Evolutionary conservation across 2,888 invertebrate species (phyloP), one percentile per base, ranked within the genome.

Genomic region (Serripes groenlandicus): DNA sequence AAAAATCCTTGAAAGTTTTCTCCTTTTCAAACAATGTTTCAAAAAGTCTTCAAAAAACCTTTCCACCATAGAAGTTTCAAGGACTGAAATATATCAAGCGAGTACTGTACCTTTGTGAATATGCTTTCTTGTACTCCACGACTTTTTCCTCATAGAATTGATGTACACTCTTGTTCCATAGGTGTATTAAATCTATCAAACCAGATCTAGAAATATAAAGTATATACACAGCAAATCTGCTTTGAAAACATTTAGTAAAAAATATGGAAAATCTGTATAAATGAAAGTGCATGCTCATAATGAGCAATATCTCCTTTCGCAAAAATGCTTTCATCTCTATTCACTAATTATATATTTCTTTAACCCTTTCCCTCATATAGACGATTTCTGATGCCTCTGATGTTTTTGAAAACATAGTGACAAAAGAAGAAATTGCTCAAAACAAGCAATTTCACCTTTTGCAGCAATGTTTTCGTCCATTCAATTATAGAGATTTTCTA

Each of bases 141-240:
- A 98, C 97, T 95, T 98, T 97, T 92, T 97, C 97, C 85, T 97
- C 96, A 94, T 99, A 99, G 91, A 97, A 97, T 85, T 96, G 96
- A 93, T 97, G 97, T 91, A 98, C 98, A 69, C 97, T 97, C 0
- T 97, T 97, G 94, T 98, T 98, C 93, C 94, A 94, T 62, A 93
- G 81, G 64, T 93, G 96, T 69, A 99, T 96, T 77, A 98, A 95
- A 90, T 98, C 97, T 92, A 99, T 95, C 3, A 99, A 95, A 28
- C 92, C 92, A 69, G 92, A 92, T 74, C 94, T 93, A 79, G 9
- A 79, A 83, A 23, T 66, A 56, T n/a, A n/a, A 56, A 15, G 9
- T 56, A 56, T 15, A 56, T 7, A 42, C 42, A 42, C 42, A 42
- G 15, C 42, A 42, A 42, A 42, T 42, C 7, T 42, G 15, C 15